These are phyloP conservation scores for Heterodera carotae DNA, from an alignment of 1,140 invertebrate species.

Conservation along the genomic window DNA sequence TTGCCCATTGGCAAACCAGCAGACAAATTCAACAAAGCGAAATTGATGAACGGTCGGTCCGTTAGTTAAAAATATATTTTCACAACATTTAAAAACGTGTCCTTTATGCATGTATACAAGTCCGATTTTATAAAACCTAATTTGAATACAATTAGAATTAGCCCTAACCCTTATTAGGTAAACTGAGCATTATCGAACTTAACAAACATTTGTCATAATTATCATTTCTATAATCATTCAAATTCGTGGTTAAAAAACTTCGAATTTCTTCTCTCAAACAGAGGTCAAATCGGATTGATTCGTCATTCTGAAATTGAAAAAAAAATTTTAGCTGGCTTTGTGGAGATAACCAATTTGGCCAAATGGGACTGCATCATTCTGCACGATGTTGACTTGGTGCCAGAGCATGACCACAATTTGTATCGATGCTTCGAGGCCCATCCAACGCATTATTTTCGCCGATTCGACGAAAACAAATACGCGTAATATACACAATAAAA, in stretches of 20 bases:
- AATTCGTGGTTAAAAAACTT: not conserved
- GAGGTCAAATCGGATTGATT: no score
- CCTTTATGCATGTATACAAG: not conserved
- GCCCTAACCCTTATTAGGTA: no score
- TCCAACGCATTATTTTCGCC: not conserved
- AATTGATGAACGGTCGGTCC: constrained; percentile 14
- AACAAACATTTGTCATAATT: no score
- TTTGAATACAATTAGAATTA: no score
- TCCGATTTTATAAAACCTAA: not conserved
- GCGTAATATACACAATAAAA: not conserved
- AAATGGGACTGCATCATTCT: constrained; percentile 77
- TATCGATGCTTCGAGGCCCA: constrained; percentile 75
- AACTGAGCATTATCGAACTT: no score
- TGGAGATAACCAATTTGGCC: not conserved
- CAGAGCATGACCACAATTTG: constrained; percentile 80
- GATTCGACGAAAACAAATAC: constrained; percentile 2
- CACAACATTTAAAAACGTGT: not conserved
- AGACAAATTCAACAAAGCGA: constrained; percentile 10
- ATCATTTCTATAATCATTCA: not conserved
- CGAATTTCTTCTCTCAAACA: no score
- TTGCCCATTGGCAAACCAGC: not conserved
- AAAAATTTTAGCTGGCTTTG: constrained; percentile 1
- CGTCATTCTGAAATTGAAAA: not conserved
- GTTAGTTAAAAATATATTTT: not conserved
- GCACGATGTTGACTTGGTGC: constrained; percentile 89